Base-by-base conservation (phyloP, 2,797 vertebrate genomes). In the Danio choprae region DNA sequence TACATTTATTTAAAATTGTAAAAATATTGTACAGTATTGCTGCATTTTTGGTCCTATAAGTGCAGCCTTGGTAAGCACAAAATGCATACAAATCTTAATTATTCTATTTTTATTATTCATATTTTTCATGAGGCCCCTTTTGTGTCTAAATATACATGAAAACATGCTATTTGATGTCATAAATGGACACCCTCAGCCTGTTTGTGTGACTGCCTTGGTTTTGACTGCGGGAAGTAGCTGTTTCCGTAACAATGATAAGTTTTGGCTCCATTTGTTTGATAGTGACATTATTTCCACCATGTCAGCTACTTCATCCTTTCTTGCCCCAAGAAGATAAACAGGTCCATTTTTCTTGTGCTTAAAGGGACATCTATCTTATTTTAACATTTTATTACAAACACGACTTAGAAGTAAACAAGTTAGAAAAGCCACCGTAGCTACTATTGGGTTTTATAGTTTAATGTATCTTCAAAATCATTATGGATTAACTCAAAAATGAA, bases 191-290 rank as follows among this genome's bases (percentile, higher is more conserved):
- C 10, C 20, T 55, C 77, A 48, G 81, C 76, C 65, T 62, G 71
- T 18, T 2, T 80, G 58, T 69, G 79, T 43, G 72, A 81, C 78
- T 68, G 85, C 81, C 38, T 87, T 78, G 78, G 55, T 50, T 79
- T 56, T 80, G 86, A 88, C 84, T 85, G 74, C 77, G 86, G 87
- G 87, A 89, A 87, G 70, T 81, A n/a, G 65, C 82, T 84, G 84
- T 89, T 90, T 87, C 86, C 36, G 7, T 71, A 41, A 22, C 65
- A 73, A 64, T 74, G 83, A 86, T 88, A 85, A 73, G 71, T 59
- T 67, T 78, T 60, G 36, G 22, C 58, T 84, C 68, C 74, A 50
- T 74, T 16, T 13, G 56, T 67, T 74, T 76, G 71, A 82, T 73
- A 59, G 55, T 38, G 55, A 70, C 15, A 51, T 40, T 43, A 50